phyloP scores from a whole-genome alignment of 1,140 invertebrate species.

The Drosophila mojavensis region DNA sequence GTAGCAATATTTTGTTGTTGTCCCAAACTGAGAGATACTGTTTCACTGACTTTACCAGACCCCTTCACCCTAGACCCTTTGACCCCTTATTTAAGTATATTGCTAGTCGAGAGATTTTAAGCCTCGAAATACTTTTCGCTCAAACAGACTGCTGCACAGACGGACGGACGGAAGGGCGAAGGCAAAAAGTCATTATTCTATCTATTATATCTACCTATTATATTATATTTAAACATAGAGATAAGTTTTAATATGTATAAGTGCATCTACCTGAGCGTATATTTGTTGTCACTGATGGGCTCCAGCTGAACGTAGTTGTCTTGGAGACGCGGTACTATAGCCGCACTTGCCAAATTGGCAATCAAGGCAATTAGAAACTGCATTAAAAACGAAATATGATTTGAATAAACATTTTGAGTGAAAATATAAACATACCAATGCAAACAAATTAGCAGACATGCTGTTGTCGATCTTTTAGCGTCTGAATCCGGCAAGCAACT shows the following conservation, averaged over 20 bases:
- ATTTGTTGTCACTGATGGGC: slow-evolving; percentile 21
- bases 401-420: background rate
- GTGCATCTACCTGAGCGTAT: slow-evolving; percentile 9
- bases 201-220: no score
- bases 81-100: no score
- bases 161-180: no score
- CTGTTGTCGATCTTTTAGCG: slow-evolving; percentile 13
- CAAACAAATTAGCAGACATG: slow-evolving; percentile 21
- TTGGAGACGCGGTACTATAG: slow-evolving; percentile 16
- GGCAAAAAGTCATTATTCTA: no score
- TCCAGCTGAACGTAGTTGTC: slow-evolving; percentile 9
- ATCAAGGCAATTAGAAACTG: slow-evolving; percentile 23
- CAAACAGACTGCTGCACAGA: no score
- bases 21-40: no score
- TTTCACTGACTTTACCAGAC: no score
- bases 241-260: background rate
- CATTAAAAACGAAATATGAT: background rate
- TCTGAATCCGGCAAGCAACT: slow-evolving; percentile 17
- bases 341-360: slow-evolving; percentile 1
- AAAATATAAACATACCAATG: slow-evolving; percentile 7
- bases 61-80: no score
- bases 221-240: background rate
- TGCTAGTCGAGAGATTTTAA: no score
- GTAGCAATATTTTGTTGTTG: no score
- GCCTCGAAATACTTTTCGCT: no score